A percentile compares a stretch with the other conserved stretches of the same genome.
These are phyloP conservation scores for Brenthis daphne DNA, from an alignment of 2,888 invertebrate species.

Conservation along the genomic window DNA sequence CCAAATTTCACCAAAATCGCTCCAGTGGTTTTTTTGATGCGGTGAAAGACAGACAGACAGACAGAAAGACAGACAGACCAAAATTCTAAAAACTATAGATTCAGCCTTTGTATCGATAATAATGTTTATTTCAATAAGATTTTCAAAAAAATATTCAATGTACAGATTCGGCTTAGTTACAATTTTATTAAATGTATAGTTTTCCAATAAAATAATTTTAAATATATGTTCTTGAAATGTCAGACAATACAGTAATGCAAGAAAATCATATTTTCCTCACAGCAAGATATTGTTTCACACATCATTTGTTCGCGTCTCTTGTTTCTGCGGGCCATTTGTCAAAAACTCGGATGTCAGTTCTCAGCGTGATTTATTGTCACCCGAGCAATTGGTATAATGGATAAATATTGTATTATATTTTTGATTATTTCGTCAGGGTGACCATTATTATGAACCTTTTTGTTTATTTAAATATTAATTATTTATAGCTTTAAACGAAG, in stretches of 20 bases:
- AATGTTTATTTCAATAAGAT: too few species aligned
- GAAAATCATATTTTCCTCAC: conserved; percentile 30
- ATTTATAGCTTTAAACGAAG: too few species aligned
- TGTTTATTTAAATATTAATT: neutral
- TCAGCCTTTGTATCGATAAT: too few species aligned
- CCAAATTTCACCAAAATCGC: too few species aligned
- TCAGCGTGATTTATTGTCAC: conserved; percentile 70
- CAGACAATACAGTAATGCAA: conserved; percentile 18
- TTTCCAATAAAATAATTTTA: neutral
- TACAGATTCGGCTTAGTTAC: too few species aligned
- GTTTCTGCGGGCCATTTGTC: conserved; percentile 74
- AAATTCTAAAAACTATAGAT: too few species aligned
- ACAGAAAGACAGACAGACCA: too few species aligned
- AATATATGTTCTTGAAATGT: neutral
- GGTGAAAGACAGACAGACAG: too few species aligned
- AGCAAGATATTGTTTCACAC: conserved; percentile 56
- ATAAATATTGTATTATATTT: conserved; percentile 77
- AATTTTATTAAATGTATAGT: too few species aligned
- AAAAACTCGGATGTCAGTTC: conserved; percentile 76
- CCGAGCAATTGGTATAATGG: conserved; percentile 77
- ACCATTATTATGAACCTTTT: conserved; percentile 24
- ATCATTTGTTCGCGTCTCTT: conserved; percentile 74
- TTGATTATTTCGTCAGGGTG: conserved; percentile 52
- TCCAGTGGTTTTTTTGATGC: too few species aligned
- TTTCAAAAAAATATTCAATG: too few species aligned